phyloP scores from a whole-genome alignment of 2,888 invertebrate species.

The Eutolmus rufibarbis region DNA sequence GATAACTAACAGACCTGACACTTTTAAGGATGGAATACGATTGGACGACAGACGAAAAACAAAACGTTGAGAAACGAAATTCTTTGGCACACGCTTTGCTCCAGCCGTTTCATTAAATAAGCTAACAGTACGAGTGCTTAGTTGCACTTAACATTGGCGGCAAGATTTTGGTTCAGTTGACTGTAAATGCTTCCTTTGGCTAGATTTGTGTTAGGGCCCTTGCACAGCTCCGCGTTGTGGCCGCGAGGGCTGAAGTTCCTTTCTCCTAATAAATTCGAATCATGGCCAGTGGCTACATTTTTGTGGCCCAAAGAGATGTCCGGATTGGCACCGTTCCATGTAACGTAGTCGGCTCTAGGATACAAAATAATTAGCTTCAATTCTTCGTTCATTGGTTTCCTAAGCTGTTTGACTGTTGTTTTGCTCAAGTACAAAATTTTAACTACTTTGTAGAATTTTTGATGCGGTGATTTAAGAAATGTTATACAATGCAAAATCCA shows the following conservation, averaged over 20 bases:
- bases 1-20: neutral
- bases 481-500: too few relatives aligned
- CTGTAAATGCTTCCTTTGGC: conserved; percentile 83
- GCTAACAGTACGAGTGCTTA: conserved; percentile 48
- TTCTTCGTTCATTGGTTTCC: neutral
- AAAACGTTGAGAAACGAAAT: neutral
- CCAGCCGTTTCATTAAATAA: neutral
- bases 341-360: conserved; percentile 78
- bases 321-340: conserved; percentile 83
- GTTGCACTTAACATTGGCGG: conserved; percentile 61
- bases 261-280: conserved; percentile 63
- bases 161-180: conserved; percentile 65
- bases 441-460: neutral
- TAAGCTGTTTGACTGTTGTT: neutral
- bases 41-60: conserved; percentile 1
- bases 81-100: conserved; percentile 15
- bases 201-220: conserved; percentile 75
- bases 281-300: conserved; percentile 66
- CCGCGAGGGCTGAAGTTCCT: conserved; percentile 69
- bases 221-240: conserved; percentile 71
- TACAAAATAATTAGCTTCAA: neutral
- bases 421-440: neutral
- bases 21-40: neutral
- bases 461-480: too few relatives aligned
- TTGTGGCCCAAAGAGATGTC: conserved; percentile 66